A percentile compares a stretch with the other conserved stretches of the same genome.
These are phyloP conservation scores for Oryctes rhinoceros DNA, from an alignment of 1,140 invertebrate genomes.

Conservation along the genomic window DNA sequence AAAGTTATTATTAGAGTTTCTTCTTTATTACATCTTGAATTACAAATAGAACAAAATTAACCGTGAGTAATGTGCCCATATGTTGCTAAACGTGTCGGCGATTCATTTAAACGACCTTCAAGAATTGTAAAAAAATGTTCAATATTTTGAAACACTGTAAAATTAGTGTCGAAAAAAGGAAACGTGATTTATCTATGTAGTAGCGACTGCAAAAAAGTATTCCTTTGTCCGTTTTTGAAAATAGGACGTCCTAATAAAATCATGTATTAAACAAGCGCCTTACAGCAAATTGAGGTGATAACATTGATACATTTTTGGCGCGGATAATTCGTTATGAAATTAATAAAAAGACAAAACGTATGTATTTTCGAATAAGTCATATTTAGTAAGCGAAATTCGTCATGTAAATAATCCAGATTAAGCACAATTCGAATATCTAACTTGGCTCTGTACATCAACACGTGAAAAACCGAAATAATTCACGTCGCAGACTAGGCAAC, in stretches of 20 bases:
- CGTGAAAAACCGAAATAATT: no score
- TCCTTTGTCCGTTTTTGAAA: conserved; percentile 22
- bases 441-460: no score
- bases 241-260: neutral
- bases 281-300: no score
- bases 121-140: neutral
- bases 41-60: no score
- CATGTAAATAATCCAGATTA: neutral
- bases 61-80: neutral
- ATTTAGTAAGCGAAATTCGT: neutral
- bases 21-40: no score
- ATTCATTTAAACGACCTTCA: conserved; percentile 10
- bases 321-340: no score
- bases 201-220: neutral
- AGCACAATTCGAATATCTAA: neutral
- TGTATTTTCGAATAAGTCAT: neutral
- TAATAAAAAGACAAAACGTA: neutral
- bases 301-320: no score
- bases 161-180: conserved; percentile 18
- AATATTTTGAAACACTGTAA: neutral
- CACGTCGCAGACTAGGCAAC: no score
- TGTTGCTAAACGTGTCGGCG: neutral
- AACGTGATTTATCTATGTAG: neutral
- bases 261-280: neutral
- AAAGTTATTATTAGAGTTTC: no score